These are phyloP conservation scores for Xiphophorus birchmanni DNA, from an alignment of 2,797 vertebrate genomes.

Conservation along the genomic window DNA sequence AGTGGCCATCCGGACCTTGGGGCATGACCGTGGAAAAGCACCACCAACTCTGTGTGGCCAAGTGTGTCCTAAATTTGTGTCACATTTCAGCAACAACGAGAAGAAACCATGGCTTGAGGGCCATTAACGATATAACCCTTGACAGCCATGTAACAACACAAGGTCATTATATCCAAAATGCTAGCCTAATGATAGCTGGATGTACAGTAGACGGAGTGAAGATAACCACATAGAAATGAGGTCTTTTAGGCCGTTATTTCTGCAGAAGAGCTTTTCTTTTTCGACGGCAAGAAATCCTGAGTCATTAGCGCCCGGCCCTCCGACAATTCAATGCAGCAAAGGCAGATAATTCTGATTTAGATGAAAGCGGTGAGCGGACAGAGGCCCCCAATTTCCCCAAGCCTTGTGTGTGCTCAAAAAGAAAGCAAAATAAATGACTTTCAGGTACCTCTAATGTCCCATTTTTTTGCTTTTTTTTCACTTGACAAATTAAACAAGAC, in stretches of 20 bases:
- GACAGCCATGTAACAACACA: constrained; percentile 78
- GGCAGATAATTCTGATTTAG: constrained; percentile 59
- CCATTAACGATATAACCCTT: constrained; percentile 81
- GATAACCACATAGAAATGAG: constrained; percentile 59
- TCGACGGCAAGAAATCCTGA: constrained; percentile 35
- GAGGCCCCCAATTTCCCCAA: constrained; percentile 4
- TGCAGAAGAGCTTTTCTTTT: constrained; percentile 20
- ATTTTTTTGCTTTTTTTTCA: neutral
- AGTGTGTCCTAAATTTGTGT: constrained; percentile 51
- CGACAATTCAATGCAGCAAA: constrained; percentile 51
- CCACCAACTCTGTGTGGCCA: constrained; percentile 31
- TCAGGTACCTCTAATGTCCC: constrained; percentile 15
- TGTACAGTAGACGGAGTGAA: constrained; percentile 55
- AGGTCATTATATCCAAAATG: constrained; percentile 77
- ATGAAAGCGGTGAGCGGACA: constrained; percentile 55
- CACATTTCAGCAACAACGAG: constrained; percentile 53
- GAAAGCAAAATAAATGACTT: constrained; percentile 11
- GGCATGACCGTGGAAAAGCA: constrained; percentile 53
- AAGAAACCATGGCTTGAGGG: constrained; percentile 68
- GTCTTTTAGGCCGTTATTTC: constrained; percentile 59
- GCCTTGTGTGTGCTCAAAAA: constrained; percentile 20
- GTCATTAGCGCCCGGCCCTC: constrained; percentile 55
- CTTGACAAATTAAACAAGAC: neutral
- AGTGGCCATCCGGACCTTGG: constrained; percentile 52
- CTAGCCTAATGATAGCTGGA: constrained; percentile 67